Evolutionary conservation across 1,140 invertebrate species (phyloP).

Genomic region (Drosophila pallidifrons): DNA sequence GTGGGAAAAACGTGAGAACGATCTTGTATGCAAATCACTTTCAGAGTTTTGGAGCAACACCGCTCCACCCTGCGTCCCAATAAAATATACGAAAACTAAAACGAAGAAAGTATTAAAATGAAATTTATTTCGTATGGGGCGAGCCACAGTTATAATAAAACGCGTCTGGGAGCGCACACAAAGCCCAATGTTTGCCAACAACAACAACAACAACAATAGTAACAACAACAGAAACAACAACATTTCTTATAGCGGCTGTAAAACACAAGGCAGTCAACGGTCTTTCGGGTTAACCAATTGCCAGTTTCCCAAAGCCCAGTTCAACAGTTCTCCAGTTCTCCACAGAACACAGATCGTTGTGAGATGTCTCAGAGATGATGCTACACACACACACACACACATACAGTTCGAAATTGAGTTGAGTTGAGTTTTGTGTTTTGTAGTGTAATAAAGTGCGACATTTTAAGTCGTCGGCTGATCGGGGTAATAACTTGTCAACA

Average conservation of each 20-base stretch:
- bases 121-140: conserved; percentile 79
- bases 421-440: conserved; percentile 77
- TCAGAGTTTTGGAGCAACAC: conserved; percentile 34
- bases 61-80: conserved; percentile 32
- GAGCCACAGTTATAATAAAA: conserved; percentile 82
- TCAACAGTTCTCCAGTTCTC: conserved; percentile 14
- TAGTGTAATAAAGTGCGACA: conserved; percentile 83
- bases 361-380: conserved; percentile 41
- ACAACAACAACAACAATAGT: conserved; percentile 48
- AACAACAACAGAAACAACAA: conserved; percentile 42
- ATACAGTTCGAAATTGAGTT: conserved; percentile 26
- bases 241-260: conserved; percentile 58
- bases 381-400: neutral
- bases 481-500: conserved; percentile 81
- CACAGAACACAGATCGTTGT: conserved; percentile 38
- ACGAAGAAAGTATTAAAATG: conserved; percentile 83
- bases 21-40: conserved; percentile 79
- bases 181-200: conserved; percentile 81
- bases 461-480: conserved; percentile 78
- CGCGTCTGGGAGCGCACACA: conserved; percentile 78
- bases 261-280: conserved; percentile 64
- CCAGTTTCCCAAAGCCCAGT: conserved; percentile 16
- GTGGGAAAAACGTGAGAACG: conserved; percentile 78
- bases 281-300: conserved; percentile 33
- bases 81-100: conserved; percentile 81